Percentiles rank a stretch among this genome's conserved stretches.
Evolutionary conservation across 1,140 invertebrate species (phyloP).

Genomic region (Pantala flavescens): DNA sequence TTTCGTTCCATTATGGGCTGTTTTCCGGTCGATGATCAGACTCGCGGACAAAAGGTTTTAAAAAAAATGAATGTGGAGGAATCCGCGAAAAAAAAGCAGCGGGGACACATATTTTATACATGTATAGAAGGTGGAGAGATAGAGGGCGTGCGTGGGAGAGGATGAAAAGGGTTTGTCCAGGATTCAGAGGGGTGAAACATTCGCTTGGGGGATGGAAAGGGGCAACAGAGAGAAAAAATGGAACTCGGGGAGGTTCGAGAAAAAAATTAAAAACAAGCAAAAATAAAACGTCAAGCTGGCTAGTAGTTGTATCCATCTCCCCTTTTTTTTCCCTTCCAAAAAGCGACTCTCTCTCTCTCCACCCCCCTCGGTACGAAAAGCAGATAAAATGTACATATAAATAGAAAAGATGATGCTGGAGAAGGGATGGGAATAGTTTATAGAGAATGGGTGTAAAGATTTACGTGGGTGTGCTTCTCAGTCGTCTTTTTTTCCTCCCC

Average conservation of each 20-base stretch:
- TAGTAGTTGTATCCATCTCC: too few species aligned
- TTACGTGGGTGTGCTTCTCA: too few species aligned
- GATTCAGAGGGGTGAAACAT: neutral
- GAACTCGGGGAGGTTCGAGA: neutral
- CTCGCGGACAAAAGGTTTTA: neutral
- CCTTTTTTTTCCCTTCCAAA: too few species aligned
- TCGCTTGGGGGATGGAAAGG: neutral
- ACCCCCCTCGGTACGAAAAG: too few species aligned
- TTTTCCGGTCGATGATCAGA: neutral
- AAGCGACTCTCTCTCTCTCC: too few species aligned
- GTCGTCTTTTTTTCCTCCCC: too few species aligned
- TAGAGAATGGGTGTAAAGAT: too few species aligned
- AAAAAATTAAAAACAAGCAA: neutral
- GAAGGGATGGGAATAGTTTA: too few species aligned
- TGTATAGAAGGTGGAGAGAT: neutral
- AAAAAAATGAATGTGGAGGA: neutral
- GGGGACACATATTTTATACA: neutral
- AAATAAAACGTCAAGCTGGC: too few species aligned
- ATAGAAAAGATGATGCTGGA: too few species aligned
- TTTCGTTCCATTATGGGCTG: conserved; percentile 1
- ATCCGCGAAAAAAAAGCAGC: neutral
- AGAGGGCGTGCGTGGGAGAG: neutral
- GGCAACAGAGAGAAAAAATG: neutral
- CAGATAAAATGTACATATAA: too few species aligned
- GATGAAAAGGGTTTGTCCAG: neutral